Percentiles rank a stretch among this genome's conserved stretches.
Conservation (phyloP, 2,113 vertebrate species). For the Gambusia holbrooki region DNA sequence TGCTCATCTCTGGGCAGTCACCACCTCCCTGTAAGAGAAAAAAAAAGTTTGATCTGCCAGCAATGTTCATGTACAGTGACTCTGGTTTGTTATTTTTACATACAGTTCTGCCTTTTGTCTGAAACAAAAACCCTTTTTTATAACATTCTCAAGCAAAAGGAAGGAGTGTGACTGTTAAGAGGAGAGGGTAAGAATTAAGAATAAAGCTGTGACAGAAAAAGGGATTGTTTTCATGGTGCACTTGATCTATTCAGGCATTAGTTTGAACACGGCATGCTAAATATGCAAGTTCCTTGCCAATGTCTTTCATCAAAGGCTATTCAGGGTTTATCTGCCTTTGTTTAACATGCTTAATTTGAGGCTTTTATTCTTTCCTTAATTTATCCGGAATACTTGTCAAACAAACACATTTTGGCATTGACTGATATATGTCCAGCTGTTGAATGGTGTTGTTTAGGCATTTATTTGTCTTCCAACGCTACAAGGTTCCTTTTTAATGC, state of each 20-base stretch:
- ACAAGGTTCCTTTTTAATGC: not conserved
- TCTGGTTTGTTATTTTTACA: not conserved
- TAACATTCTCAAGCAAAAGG: conserved; percentile 29
- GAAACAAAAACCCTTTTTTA: conserved; percentile 11
- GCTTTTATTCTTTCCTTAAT: conserved; percentile 2
- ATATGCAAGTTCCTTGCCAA: conserved; percentile 52
- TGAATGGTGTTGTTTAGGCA: too few relatives aligned
- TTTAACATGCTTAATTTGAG: not conserved
- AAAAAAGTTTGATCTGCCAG: not conserved
- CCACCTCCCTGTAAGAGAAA: conserved; percentile 89
- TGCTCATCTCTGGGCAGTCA: conserved; percentile 99
- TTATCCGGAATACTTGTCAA: not conserved
- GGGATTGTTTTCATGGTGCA: conserved; percentile 44
- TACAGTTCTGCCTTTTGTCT: not conserved
- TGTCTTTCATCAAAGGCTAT: conserved; percentile 30
- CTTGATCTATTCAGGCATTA: conserved; percentile 25
- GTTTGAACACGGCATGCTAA: conserved; percentile 43
- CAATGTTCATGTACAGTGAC: not conserved
- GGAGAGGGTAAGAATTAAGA: conserved; percentile 50
- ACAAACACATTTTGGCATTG: not conserved
- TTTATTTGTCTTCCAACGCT: conserved; percentile 31
- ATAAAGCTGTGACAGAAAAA: conserved; percentile 47
- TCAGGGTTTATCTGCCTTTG: conserved; percentile 2
- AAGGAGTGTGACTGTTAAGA: conserved; percentile 47
- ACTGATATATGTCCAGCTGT: not conserved